Evolutionary conservation across 1,140 invertebrate genomes (phyloP).

Genomic region (Euwallacea fornicatus): DNA sequence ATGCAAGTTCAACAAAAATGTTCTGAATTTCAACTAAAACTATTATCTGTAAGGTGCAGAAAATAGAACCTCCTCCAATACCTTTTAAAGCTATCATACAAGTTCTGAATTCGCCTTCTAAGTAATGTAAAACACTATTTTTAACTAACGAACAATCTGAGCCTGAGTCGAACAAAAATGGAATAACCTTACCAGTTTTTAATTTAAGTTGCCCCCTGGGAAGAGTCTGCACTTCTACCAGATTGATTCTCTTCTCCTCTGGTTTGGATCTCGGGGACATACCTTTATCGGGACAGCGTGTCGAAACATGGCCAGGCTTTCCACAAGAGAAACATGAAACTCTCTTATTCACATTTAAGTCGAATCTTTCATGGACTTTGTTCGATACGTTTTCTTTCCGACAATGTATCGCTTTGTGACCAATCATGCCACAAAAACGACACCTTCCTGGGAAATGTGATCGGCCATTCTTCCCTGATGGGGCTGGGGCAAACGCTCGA

Average conservation of each 20-base stretch:
- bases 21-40: not conserved
- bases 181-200: slow-evolving; percentile 7
- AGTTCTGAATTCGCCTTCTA: not conserved
- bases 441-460: not conserved
- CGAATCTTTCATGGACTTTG: not conserved
- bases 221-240: not conserved
- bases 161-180: slow-evolving; percentile 5
- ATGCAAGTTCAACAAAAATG: not conserved
- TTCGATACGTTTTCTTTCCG: not conserved
- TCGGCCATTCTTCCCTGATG: too few relatives aligned
- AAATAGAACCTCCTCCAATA: not conserved
- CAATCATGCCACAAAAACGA: not conserved
- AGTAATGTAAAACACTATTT: not conserved
- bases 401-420: not conserved
- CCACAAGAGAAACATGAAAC: slow-evolving; percentile 6
- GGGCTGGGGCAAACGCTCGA: too few relatives aligned
- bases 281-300: not conserved
- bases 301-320: not conserved
- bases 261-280: not conserved
- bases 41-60: not conserved
- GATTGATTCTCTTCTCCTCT: not conserved
- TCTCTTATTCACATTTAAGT: not conserved
- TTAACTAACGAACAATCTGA: slow-evolving; percentile 7
- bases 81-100: slow-evolving; percentile 5
- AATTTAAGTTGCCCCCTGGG: too few relatives aligned